Conservation (phyloP, 1,140 invertebrate species). For the Micrasema minimum region DNA sequence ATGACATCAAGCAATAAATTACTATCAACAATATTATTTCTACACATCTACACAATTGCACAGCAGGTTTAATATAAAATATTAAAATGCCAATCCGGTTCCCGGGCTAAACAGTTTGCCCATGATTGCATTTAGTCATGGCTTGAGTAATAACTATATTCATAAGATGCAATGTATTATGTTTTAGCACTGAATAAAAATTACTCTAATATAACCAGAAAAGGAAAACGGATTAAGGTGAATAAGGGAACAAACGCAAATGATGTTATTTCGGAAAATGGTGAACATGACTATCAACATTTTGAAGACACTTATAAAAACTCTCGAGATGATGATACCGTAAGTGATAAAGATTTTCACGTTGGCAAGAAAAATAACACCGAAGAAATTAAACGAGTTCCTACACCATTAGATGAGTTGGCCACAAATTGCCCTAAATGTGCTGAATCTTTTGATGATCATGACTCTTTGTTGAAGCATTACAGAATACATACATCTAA, state of each 20-base stretch:
- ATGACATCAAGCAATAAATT: no score
- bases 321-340: not conserved
- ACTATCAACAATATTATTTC: no score
- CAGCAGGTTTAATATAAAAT: no score
- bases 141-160: not conserved
- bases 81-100: no score
- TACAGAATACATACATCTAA: no score
- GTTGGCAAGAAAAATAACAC: conserved; percentile 8
- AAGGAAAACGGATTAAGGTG: not conserved
- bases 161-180: not conserved
- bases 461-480: no score
- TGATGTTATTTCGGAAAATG: no score
- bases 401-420: not conserved
- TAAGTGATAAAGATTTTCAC: not conserved
- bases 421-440: conserved; percentile 17
- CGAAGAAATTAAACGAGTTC: not conserved
- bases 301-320: no score
- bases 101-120: not conserved
- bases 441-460: conserved; percentile 8
- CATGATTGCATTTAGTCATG: not conserved
- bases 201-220: not conserved
- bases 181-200: not conserved
- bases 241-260: conserved; percentile 1
- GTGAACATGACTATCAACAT: no score
- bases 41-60: no score